Percentiles rank a stretch among this genome's conserved stretches.
Conservation (phyloP, 2,113 vertebrate species). For the Megaleporinus macrocephalus region DNA sequence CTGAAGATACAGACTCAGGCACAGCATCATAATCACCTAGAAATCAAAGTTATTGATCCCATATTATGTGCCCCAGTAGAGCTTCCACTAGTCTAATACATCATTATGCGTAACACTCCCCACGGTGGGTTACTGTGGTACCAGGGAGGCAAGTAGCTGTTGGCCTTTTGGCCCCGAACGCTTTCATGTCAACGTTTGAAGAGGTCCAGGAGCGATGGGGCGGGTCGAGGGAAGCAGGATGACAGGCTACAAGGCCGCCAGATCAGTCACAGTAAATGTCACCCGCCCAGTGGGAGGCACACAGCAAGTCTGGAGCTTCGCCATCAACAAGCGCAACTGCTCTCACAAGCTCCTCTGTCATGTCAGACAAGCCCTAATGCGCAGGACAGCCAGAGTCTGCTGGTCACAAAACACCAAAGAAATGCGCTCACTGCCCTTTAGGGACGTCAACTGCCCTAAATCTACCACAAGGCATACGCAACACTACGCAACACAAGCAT, state of each 20-base stretch:
- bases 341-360: conserved; percentile 20
- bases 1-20: neutral
- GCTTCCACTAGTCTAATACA: conserved; percentile 5
- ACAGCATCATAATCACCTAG: neutral
- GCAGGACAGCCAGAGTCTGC: neutral
- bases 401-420: neutral
- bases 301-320: conserved; percentile 15
- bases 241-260: conserved; percentile 35
- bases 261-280: conserved; percentile 58
- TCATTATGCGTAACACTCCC: neutral
- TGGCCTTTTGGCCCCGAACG: conserved; percentile 17
- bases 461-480: neutral
- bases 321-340: conserved; percentile 28
- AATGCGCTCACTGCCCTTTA: neutral
- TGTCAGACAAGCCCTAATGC: conserved; percentile 2
- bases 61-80: neutral
- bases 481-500: too few relatives aligned
- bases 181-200: conserved; percentile 69
- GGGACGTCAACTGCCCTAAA: neutral
- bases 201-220: conserved; percentile 34
- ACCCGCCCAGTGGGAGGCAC: conserved; percentile 29
- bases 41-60: conserved; percentile 4
- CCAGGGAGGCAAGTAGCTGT: conserved; percentile 1
- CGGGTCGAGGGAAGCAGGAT: conserved; percentile 12
- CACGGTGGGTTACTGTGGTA: conserved; percentile 1